These are phyloP conservation scores for Mesaphorura yosii DNA, from an alignment of 1,140 invertebrate genomes.

Conservation along the genomic window DNA sequence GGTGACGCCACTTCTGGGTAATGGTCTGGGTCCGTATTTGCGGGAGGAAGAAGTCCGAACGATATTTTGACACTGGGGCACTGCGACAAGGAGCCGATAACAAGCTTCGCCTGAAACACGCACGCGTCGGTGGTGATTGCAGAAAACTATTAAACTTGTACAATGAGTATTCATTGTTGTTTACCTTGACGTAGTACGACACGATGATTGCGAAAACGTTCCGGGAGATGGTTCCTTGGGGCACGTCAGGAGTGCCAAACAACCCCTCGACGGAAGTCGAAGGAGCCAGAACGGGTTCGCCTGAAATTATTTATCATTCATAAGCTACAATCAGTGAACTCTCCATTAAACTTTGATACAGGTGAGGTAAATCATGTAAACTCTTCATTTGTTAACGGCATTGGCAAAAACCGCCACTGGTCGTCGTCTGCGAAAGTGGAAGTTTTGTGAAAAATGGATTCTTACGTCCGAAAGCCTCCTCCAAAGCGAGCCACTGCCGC, in stretches of 20 bases:
- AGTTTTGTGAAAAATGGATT: too few species aligned
- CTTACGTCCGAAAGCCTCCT: slow-evolving; percentile 26
- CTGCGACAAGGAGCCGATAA: slow-evolving; percentile 25
- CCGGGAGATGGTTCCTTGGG: slow-evolving; percentile 38
- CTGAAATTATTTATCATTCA: too few species aligned
- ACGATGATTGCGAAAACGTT: slow-evolving; percentile 82
- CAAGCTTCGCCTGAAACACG: slow-evolving; percentile 25
- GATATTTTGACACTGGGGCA: slow-evolving; percentile 31
- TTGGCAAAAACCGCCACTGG: too few species aligned
- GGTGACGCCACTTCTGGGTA: slow-evolving; percentile 21
- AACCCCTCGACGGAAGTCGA: slow-evolving; percentile 23
- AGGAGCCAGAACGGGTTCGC: slow-evolving; percentile 26
- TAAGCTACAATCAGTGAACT: slow-evolving; percentile 6
- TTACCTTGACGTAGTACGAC: slow-evolving; percentile 72
- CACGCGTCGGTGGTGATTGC: neutral
- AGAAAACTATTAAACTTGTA: neutral
- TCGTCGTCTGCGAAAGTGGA: too few species aligned
- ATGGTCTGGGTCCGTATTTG: slow-evolving; percentile 28
- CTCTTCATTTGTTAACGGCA: too few species aligned
- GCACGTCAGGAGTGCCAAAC: slow-evolving; percentile 3
- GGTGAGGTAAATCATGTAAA: too few species aligned
- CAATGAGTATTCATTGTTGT: neutral
- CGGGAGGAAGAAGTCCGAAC: slow-evolving; percentile 30
- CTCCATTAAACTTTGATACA: too few species aligned
- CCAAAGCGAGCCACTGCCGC: slow-evolving; percentile 46